Base-by-base conservation (phyloP, 2,888 invertebrate species). In the Iphiclides podalirius region DNA sequence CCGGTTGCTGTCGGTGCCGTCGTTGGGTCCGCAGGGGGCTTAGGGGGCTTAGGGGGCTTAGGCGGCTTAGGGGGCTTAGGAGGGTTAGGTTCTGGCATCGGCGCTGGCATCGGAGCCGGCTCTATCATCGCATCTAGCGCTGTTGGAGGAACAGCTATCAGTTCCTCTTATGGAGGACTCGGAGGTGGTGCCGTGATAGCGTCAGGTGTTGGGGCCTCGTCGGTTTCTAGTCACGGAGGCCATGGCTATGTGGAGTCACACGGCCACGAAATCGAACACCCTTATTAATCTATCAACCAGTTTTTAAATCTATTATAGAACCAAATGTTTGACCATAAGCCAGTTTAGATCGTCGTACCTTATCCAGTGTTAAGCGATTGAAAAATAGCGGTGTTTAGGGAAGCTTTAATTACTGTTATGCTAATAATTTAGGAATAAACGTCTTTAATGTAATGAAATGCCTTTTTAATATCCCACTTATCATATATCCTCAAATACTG, bases 1-100 rank as follows among this genome's bases (percentile, higher is more conserved):
- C 77, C 71, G 12, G 83, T 73, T 48, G 61, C 72, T 1, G 72
- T 76, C 0, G 60, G 52, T 1, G 53, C 57, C 15, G 52, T 42
- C 0, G 54, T 52, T 23, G 12, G 43, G 7, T 14, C 38, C 6
- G 20, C n/a, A n/a, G n/a, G n/a, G n/a, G n/a, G 20, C 3, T 20
- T 20, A 20, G 20, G 20, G 6, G 20, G 20, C 20, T 20, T 20
- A 20, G 20, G 20, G n/a, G n/a, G n/a, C n/a, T n/a, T n/a, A n/a
- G n/a, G n/a, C n/a, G n/a, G n/a, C n/a, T n/a, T n/a, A n/a, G n/a
- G n/a, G n/a, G n/a, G n/a, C n/a, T n/a, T n/a, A n/a, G 49, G 52
- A 12, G 52, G 52, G 9, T 11, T 43, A 15, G 31, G 35, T 48
- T 31, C 31, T 11, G 37, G 48, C 1, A 34, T 42, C 1, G 42